phyloP scores from a whole-genome alignment of 2,113 vertebrate genomes.

The Ariopsis seemanni region DNA sequence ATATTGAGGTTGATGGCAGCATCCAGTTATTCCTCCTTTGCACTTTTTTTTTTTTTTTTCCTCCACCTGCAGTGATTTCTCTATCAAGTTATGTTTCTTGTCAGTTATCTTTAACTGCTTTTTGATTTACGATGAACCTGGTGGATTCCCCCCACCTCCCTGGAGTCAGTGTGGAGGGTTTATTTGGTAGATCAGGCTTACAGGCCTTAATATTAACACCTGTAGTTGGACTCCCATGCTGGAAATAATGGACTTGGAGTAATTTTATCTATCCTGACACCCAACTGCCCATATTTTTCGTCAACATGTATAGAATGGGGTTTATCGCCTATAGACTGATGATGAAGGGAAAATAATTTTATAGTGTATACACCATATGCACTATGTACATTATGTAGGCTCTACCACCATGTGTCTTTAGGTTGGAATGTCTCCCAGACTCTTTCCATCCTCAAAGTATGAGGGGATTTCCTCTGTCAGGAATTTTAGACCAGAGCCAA shows the following conservation, averaged over 20 bases:
- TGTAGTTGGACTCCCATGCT: not conserved
- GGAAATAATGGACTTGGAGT: not conserved
- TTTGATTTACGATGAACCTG: not conserved
- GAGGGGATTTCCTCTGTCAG: constrained; percentile 7
- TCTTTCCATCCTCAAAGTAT: not conserved
- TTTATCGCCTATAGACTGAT: not conserved
- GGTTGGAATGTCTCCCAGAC: constrained; percentile 12
- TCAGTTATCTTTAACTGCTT: not conserved
- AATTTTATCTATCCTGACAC: too few relatives aligned
- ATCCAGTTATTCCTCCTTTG: not conserved
- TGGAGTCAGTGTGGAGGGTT: not conserved
- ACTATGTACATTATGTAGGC: not conserved
- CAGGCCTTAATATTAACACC: not conserved
- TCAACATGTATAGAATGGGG: not conserved
- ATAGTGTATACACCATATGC: not conserved
- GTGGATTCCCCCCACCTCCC: not conserved
- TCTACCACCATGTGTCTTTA: not conserved
- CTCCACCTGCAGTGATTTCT: not conserved
- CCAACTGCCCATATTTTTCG: not conserved
- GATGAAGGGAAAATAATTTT: not conserved
- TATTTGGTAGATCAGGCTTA: not conserved
- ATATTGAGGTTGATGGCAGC: not conserved
- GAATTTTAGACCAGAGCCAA: not conserved
- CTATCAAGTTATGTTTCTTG: not conserved
- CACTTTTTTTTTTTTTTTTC: not conserved